Percentiles rank a stretch among this genome's conserved stretches.
Conservation (phyloP, 1,140 invertebrate genomes). For the Glossosoma conforme region DNA sequence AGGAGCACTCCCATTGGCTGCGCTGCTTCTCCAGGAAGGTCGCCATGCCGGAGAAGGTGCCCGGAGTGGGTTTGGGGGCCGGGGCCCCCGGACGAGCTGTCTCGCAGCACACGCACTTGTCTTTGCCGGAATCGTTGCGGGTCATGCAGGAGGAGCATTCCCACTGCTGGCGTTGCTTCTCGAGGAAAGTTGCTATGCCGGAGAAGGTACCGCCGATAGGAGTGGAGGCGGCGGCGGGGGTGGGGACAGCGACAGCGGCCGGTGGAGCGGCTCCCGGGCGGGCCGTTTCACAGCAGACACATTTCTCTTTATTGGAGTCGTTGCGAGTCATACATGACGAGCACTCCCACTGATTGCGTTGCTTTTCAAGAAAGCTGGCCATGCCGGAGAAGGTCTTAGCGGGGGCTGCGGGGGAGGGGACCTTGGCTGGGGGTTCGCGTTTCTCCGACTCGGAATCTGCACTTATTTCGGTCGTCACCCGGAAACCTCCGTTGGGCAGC, state of each 20-base stretch:
- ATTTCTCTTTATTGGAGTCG: constrained; percentile 51
- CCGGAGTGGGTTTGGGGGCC: constrained; percentile 24
- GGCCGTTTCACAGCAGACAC: constrained; percentile 57
- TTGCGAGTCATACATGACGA: constrained; percentile 61
- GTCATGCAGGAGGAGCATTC: constrained; percentile 64
- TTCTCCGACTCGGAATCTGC: too few species aligned
- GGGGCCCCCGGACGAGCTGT: constrained; percentile 53
- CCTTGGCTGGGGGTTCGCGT: not conserved
- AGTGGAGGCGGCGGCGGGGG: constrained; percentile 17
- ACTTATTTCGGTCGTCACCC: too few species aligned
- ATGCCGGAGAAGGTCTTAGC: not conserved
- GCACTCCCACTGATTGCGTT: constrained; percentile 58
- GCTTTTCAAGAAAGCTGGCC: constrained; percentile 11
- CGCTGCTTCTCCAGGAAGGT: constrained; percentile 40
- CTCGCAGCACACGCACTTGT: constrained; percentile 66
- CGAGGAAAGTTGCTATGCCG: constrained; percentile 35
- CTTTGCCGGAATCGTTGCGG: constrained; percentile 51
- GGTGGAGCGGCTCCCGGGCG: constrained; percentile 42
- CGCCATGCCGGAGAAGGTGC: constrained; percentile 30
- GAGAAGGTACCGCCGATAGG: constrained; percentile 28
- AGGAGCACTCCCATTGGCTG: constrained; percentile 61
- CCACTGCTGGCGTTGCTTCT: constrained; percentile 52
- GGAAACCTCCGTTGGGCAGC: too few species aligned
- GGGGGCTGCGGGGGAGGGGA: not conserved
- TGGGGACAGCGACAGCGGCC: not conserved